Base-by-base conservation (phyloP, 2,888 invertebrate species). In the Nemapogon koenigi region DNA sequence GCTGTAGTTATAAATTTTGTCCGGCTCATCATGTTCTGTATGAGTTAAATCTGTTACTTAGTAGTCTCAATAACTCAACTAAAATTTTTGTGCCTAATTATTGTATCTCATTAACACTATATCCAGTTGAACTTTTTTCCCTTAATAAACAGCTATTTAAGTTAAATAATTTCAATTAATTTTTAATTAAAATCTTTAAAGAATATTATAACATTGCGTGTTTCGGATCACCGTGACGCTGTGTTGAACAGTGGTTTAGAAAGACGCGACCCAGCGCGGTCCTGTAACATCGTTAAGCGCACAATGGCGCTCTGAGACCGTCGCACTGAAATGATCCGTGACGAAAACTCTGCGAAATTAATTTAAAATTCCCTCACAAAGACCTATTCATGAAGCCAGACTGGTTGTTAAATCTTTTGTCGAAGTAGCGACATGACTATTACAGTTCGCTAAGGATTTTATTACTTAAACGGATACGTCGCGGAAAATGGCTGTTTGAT, bases 281-380 rank as follows among this genome's bases (percentile, higher is more conserved):
- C 27, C 36, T 13, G 57, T 64, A 63, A 69, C 60, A 55, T 65
- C 65, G 63, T 69, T 70, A 70, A 55, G 50, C 49, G 53, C 44
- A 65, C 62, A 65, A 67, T 62, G 55, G 53, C 49, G 53, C 54
- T 56, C 47, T 47, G 48, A 49, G 48, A 44, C 42, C 40, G 38
- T 17, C 10, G 49, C 49, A 17, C 37, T 51, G 56, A 66, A 67
- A 70, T 65, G 65, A 65, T 62, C 69, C 70, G 65, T 60, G 58
- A 57, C 63, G 61, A 63, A 60, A 65, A 59, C 57, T 61, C 62
- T 35, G 55, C 52, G 53, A 60, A 64, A 68, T 71, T 63, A 62
- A 69, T 68, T 71, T 68, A 60, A 66, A 69, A 68, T 65, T 64
- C 56, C 53, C 55, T 26, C 16, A 41, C 40, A 41, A 41, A 41